phyloP scores from a whole-genome alignment of 2,113 vertebrate genomes.

The Euleptes europaea region DNA sequence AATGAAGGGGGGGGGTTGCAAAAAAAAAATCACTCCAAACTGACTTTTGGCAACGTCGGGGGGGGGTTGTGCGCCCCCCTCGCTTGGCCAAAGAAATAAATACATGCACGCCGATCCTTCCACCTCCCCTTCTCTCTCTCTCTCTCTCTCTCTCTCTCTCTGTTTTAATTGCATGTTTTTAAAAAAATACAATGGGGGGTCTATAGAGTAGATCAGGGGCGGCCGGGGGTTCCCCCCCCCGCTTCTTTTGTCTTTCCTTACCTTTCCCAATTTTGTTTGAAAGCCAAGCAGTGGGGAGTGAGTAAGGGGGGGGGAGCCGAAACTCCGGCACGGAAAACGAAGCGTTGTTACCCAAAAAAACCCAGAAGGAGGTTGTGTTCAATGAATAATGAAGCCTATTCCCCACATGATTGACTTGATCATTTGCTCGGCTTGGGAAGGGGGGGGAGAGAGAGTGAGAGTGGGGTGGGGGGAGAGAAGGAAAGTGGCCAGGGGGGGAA shows the following conservation, averaged over 20 bases:
- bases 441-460: too few species aligned
- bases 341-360: slow-evolving; percentile 78
- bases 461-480: slow-evolving; percentile 31
- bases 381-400: slow-evolving; percentile 96
- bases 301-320: slow-evolving; percentile 68
- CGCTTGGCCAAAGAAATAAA: background rate
- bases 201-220: too few species aligned
- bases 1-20: slow-evolving; percentile 8
- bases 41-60: slow-evolving; percentile 80
- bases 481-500: slow-evolving; percentile 85
- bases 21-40: slow-evolving; percentile 72
- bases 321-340: slow-evolving; percentile 88
- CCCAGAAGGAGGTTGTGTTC: slow-evolving; percentile 84
- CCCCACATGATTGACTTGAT: slow-evolving; percentile 92
- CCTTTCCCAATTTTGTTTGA: slow-evolving; percentile 80
- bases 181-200: too few species aligned
- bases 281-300: slow-evolving; percentile 68
- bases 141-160: slow-evolving; percentile 6
- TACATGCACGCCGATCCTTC: slow-evolving; percentile 55
- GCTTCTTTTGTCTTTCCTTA: slow-evolving; percentile 86
- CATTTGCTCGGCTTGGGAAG: slow-evolving; percentile 84
- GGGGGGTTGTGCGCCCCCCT: slow-evolving; percentile 36
- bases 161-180: too few species aligned
- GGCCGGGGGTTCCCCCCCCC: slow-evolving; percentile 16
- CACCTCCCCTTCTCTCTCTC: slow-evolving; percentile 21